Evolutionary conservation across 2,888 invertebrate species (phyloP).

Genomic region (Agonum fuliginosum): DNA sequence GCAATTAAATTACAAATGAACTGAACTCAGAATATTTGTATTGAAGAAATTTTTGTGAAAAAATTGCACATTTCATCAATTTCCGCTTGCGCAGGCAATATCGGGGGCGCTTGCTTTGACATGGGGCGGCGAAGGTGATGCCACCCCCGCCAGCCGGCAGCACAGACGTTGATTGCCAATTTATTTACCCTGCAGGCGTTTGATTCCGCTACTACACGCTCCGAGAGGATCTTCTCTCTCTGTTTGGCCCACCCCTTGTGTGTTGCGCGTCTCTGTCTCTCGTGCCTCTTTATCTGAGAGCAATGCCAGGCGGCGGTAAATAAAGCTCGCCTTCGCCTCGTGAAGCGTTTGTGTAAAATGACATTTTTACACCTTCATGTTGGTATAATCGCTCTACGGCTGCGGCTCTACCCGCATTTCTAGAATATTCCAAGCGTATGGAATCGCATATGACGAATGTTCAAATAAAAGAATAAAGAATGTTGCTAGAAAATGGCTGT

Average conservation of each 20-base stretch:
- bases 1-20: conserved; percentile 14
- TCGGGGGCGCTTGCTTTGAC: conserved; percentile 57
- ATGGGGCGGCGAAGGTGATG: conserved; percentile 50
- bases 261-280: conserved; percentile 8
- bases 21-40: conserved; percentile 1
- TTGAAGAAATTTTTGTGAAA: conserved; percentile 27
- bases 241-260: neutral
- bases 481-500: neutral
- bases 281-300: conserved; percentile 19
- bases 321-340: neutral
- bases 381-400: conserved; percentile 9
- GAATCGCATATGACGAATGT: neutral
- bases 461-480: conserved; percentile 13
- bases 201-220: conserved; percentile 65
- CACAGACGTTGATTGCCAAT: conserved; percentile 72
- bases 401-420: neutral
- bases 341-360: conserved; percentile 15
- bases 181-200: conserved; percentile 71
- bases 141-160: conserved; percentile 61
- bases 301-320: neutral
- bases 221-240: neutral
- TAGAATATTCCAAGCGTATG: neutral
- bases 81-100: conserved; percentile 64
- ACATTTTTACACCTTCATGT: conserved; percentile 37
- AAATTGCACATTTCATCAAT: conserved; percentile 65